phyloP scores from a whole-genome alignment of 1,140 invertebrate genomes.

The Bombus vancouverensis region DNA sequence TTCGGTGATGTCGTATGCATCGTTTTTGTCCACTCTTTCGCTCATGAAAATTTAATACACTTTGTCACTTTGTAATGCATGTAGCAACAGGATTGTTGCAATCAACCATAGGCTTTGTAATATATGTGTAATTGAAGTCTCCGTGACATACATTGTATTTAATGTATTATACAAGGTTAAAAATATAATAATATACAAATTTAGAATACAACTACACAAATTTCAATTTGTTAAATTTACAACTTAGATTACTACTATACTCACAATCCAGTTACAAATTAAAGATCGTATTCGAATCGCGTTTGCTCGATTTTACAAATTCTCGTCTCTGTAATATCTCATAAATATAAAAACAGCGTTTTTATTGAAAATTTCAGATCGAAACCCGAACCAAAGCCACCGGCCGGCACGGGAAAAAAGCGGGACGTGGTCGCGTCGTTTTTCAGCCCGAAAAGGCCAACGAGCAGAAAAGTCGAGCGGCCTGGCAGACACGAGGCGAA shows the following conservation, averaged over 20 bases:
- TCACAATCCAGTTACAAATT: too few relatives aligned
- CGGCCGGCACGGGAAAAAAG: constrained; percentile 49
- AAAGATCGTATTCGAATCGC: not conserved
- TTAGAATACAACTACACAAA: too few relatives aligned
- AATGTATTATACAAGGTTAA: not conserved
- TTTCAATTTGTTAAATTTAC: too few relatives aligned
- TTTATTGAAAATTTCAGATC: constrained; percentile 60
- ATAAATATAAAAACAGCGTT: not conserved
- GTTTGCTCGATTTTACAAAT: not conserved
- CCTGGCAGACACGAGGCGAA: constrained; percentile 21
- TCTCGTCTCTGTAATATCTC: too few relatives aligned
- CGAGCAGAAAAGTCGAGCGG: constrained; percentile 56
- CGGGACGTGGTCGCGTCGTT: constrained; percentile 62
- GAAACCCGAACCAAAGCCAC: constrained; percentile 39
- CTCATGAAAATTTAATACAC: constrained; percentile 11
- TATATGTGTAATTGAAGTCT: not conserved
- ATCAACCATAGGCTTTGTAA: not conserved
- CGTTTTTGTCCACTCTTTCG: constrained; percentile 8
- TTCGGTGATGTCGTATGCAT: not conserved
- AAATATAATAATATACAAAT: too few relatives aligned
- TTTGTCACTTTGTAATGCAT: not conserved
- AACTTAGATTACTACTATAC: too few relatives aligned
- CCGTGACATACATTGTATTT: too few relatives aligned
- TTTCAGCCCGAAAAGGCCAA: constrained; percentile 62
- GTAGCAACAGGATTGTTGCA: too few relatives aligned